phyloP scores from a whole-genome alignment of 1,140 invertebrate genomes.

The Drosophila teissieri region DNA sequence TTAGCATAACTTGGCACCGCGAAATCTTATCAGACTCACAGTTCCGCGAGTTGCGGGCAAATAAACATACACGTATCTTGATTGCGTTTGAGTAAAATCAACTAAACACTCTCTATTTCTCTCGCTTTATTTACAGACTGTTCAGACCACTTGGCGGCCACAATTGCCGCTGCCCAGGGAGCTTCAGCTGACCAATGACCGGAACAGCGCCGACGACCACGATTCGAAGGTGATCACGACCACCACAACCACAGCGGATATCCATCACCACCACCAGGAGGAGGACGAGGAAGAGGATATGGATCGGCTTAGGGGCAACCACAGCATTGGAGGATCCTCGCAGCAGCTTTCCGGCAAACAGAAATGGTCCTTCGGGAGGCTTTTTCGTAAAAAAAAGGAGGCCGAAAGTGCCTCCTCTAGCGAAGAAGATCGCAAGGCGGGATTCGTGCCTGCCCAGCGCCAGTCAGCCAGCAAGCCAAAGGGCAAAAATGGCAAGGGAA shows the following conservation, averaged over 20 bases:
- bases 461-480: slow-evolving; percentile 57
- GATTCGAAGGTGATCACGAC: slow-evolving; percentile 53
- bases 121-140: slow-evolving; percentile 69
- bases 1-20: slow-evolving; percentile 10
- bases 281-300: slow-evolving; percentile 48
- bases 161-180: slow-evolving; percentile 82
- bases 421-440: slow-evolving; percentile 86
- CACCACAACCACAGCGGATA: slow-evolving; percentile 46
- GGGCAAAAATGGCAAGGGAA: slow-evolving; percentile 82
- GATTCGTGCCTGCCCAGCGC: slow-evolving; percentile 80
- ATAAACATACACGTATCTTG: slow-evolving; percentile 37
- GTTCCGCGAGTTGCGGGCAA: slow-evolving; percentile 43
- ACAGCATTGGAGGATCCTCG: slow-evolving; percentile 57
- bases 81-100: slow-evolving; percentile 15
- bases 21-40: slow-evolving; percentile 58
- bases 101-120: slow-evolving; percentile 46
- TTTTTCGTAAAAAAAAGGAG: slow-evolving; percentile 89
- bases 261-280: slow-evolving; percentile 24
- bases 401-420: slow-evolving; percentile 86
- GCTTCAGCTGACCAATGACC: slow-evolving; percentile 69
- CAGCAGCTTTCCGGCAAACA: slow-evolving; percentile 85
- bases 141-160: slow-evolving; percentile 83
- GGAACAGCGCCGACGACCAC: slow-evolving; percentile 42
- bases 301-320: slow-evolving; percentile 64
- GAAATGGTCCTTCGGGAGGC: slow-evolving; percentile 90